Conservation (phyloP, 2,888 invertebrate species). For the Watsonalla cultraria region DNA sequence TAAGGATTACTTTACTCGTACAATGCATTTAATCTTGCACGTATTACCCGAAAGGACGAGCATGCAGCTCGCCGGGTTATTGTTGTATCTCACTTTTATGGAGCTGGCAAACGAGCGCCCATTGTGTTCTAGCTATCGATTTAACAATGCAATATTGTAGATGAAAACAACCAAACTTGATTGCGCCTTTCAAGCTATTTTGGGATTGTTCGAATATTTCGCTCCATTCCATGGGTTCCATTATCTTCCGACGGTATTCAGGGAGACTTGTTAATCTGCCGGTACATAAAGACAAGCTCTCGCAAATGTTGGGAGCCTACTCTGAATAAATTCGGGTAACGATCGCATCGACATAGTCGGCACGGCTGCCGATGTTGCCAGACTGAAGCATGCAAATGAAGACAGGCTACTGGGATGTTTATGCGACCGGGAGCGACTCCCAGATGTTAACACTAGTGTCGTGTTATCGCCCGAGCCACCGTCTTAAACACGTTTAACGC, state of each 20-base stretch:
- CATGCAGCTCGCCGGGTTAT: conserved; percentile 37
- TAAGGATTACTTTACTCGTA: conserved; percentile 41
- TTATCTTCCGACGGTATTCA: conserved; percentile 18
- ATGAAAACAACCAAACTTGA: conserved; percentile 54
- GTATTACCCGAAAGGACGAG: conserved; percentile 34
- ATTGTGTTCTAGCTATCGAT: conserved; percentile 58
- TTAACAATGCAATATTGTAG: conserved; percentile 56
- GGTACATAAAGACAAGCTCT: conserved; percentile 16
- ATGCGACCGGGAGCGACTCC: conserved; percentile 41
- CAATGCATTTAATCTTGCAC: conserved; percentile 42
- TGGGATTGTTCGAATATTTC: conserved; percentile 1
- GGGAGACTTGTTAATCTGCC: conserved; percentile 23
- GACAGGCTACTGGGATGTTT: conserved; percentile 63
- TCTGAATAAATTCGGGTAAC: conserved; percentile 57
- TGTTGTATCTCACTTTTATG: conserved; percentile 64
- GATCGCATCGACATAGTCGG: conserved; percentile 53
- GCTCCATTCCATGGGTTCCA: background rate
- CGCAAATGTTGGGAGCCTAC: conserved; percentile 23
- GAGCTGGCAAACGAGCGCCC: conserved; percentile 53
- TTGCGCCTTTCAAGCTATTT: conserved; percentile 36
- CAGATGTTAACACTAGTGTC: conserved; percentile 63
- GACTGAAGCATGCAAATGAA: conserved; percentile 68
- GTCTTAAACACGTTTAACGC: conserved; percentile 66
- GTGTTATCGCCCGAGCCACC: conserved; percentile 52
- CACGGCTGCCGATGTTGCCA: conserved; percentile 39